Conservation (phyloP, 2,113 vertebrate genomes). For the Lanius ludovicianus region DNA sequence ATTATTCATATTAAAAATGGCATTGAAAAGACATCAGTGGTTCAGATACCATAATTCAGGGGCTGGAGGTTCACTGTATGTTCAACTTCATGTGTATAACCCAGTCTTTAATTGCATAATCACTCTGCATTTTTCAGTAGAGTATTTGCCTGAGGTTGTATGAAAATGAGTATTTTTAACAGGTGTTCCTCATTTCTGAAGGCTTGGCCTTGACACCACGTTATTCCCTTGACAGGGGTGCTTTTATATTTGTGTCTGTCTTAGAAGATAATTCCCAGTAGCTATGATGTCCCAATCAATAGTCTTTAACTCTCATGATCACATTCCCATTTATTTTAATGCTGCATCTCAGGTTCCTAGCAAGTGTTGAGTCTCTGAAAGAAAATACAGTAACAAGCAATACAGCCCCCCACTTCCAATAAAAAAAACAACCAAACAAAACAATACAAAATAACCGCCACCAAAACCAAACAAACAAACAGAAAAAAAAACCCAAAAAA, state of each 20-base stretch:
- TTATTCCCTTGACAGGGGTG: background rate
- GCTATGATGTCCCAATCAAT: background rate
- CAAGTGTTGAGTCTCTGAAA: background rate
- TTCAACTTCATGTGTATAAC: background rate
- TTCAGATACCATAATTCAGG: background rate
- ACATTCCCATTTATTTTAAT: background rate
- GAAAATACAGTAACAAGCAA: background rate
- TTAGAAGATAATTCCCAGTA: background rate
- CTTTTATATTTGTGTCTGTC: background rate
- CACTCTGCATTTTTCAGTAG: background rate
- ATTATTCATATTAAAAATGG: background rate
- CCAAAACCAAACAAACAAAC: too few species aligned
- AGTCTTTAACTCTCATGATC: background rate
- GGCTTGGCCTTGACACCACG: background rate
- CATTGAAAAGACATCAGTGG: background rate
- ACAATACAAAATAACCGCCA: too few species aligned
- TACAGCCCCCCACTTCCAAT: background rate
- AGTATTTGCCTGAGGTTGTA: background rate
- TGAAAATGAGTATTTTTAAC: accelerated
- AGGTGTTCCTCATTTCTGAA: background rate
- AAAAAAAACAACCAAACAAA: too few species aligned
- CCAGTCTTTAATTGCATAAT: background rate
- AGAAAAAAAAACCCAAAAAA: background rate
- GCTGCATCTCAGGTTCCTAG: background rate
- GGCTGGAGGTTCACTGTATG: background rate